Evolutionary conservation across 2,113 vertebrate genomes (phyloP).

Genomic region (Bagarius yarrelli): DNA sequence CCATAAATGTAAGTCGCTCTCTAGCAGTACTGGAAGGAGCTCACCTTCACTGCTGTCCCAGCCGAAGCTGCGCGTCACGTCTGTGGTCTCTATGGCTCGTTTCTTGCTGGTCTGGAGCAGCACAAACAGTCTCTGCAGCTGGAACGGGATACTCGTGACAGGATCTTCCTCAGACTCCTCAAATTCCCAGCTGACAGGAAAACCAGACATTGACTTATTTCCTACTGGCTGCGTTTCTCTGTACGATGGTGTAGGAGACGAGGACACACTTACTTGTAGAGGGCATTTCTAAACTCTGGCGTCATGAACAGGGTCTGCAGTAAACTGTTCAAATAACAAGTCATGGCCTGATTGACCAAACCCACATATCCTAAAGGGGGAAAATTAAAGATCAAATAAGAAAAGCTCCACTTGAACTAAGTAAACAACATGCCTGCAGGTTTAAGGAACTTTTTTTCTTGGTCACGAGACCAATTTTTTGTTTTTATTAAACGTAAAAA

Average conservation of each 20-base stretch:
- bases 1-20: too few species aligned
- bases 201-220: background rate
- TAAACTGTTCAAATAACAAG: constrained; percentile 98
- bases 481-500: too few species aligned
- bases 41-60: constrained; percentile 97
- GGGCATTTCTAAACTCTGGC: constrained; percentile 96
- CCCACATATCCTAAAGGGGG: constrained; percentile 88
- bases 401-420: background rate
- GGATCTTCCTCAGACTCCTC: constrained; percentile 96
- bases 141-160: constrained; percentile 93
- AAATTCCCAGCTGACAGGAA: constrained; percentile 88
- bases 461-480: background rate
- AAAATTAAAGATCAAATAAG: background rate
- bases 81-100: constrained; percentile 96
- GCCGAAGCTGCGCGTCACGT: constrained; percentile 95
- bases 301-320: constrained; percentile 98
- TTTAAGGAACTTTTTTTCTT: background rate
- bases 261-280: constrained; percentile 87
- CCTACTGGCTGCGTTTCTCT: background rate
- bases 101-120: constrained; percentile 98
- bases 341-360: constrained; percentile 98
- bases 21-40: background rate
- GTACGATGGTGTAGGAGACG: too few species aligned
- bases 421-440: background rate
- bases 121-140: constrained; percentile 96